These are phyloP conservation scores for Drosophila recens DNA, from an alignment of 2,888 invertebrate species.

Conservation along the genomic window DNA sequence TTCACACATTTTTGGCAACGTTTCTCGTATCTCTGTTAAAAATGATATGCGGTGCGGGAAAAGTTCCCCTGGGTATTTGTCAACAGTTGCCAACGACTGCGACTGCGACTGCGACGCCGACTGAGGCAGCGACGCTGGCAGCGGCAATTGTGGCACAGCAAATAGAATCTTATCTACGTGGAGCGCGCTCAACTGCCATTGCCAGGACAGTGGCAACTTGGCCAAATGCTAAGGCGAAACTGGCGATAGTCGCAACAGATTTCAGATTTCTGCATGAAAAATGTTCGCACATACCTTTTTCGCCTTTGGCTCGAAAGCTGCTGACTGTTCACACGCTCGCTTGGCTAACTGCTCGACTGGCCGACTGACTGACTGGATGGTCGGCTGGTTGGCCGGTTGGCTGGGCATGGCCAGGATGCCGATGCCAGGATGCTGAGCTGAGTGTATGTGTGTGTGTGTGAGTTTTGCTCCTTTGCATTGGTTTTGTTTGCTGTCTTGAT, in stretches of 20 bases:
- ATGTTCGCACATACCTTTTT: slow-evolving; percentile 71
- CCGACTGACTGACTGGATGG: slow-evolving; percentile 5
- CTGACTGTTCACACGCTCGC: slow-evolving; percentile 70
- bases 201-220: slow-evolving; percentile 35
- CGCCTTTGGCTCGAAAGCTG: slow-evolving; percentile 70
- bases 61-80: slow-evolving; percentile 69
- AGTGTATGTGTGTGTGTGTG: slow-evolving; percentile 15
- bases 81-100: slow-evolving; percentile 56
- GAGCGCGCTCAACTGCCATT: slow-evolving; percentile 61
- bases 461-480: slow-evolving; percentile 53
- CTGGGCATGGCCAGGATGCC: slow-evolving; percentile 17
- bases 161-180: slow-evolving; percentile 72
- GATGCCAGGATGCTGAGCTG: slow-evolving; percentile 4
- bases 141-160: slow-evolving; percentile 59
- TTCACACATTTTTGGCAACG: slow-evolving; percentile 58
- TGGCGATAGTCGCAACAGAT: slow-evolving; percentile 45
- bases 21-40: slow-evolving; percentile 40
- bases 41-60: slow-evolving; percentile 42
- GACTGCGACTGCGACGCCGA: background rate
- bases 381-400: slow-evolving; percentile 1
- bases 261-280: slow-evolving; percentile 63
- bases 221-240: slow-evolving; percentile 40
- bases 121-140: slow-evolving; percentile 31
- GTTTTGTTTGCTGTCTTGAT: slow-evolving; percentile 65
- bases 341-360: slow-evolving; percentile 35